Conservation (phyloP, 2,797 vertebrate genomes). For the Semotilus atromaculatus region DNA sequence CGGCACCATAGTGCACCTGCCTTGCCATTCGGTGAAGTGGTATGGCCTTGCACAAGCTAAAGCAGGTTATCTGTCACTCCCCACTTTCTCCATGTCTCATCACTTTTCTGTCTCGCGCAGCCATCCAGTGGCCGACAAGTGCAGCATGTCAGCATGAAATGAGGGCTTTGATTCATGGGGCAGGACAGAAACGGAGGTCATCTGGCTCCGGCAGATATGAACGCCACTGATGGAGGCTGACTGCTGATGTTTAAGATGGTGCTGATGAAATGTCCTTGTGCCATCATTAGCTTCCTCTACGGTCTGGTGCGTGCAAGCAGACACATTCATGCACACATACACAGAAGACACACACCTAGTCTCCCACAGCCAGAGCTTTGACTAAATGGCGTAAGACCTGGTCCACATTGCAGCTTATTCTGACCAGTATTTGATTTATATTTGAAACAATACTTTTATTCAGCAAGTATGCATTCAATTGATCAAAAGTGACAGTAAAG, state of each 20-base stretch:
- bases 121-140: conserved; percentile 62
- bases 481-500: background rate
- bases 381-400: background rate
- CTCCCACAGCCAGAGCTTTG: background rate
- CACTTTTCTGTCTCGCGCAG: conserved; percentile 66
- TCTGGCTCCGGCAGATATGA: conserved; percentile 72
- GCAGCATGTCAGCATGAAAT: conserved; percentile 69
- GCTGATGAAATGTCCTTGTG: conserved; percentile 68
- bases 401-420: background rate
- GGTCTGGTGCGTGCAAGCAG: conserved; percentile 33
- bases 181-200: conserved; percentile 74
- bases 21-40: conserved; percentile 64
- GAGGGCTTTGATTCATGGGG: conserved; percentile 77
- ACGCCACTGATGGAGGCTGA: conserved; percentile 70
- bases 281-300: conserved; percentile 58
- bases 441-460: background rate
- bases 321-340: conserved; percentile 16
- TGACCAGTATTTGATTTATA: background rate
- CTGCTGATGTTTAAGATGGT: conserved; percentile 68
- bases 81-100: conserved; percentile 69
- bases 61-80: conserved; percentile 71
- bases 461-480: background rate
- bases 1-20: conserved; percentile 43
- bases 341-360: conserved; percentile 1
- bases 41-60: conserved; percentile 58